Evolutionary conservation across 2,113 vertebrate species (phyloP).

Genomic region (Potamarius usumacintae): DNA sequence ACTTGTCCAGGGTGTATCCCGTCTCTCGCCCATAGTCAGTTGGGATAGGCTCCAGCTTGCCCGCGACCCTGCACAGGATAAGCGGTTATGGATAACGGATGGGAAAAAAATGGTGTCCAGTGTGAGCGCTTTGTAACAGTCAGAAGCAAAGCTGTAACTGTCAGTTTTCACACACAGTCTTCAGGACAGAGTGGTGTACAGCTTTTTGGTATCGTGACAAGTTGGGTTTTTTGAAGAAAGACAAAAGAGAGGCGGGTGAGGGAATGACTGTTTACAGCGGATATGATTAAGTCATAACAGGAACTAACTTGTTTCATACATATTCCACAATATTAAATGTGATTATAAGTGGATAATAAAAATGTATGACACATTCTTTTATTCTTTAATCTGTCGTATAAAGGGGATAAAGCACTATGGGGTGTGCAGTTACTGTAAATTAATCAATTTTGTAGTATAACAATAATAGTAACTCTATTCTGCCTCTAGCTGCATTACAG

Average conservation of each 20-base stretch:
- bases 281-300: neutral
- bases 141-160: neutral
- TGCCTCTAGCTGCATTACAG: neutral
- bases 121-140: neutral
- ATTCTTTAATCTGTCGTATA: neutral
- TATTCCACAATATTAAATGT: neutral
- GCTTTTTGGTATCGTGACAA: neutral
- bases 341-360: neutral
- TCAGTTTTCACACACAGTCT: neutral
- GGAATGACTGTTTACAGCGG: neutral
- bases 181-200: neutral
- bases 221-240: neutral
- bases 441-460: neutral
- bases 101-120: neutral
- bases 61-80: too few species aligned
- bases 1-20: too few species aligned
- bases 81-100: too few species aligned
- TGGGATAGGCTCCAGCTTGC: too few species aligned
- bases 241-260: neutral
- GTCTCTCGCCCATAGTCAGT: too few species aligned
- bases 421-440: neutral
- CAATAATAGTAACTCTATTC: neutral
- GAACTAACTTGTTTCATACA: conserved; percentile 3
- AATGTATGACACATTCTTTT: neutral
- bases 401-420: neutral